Conservation (phyloP, 2,888 invertebrate species). For the Acanthacorydalis orientalis region DNA sequence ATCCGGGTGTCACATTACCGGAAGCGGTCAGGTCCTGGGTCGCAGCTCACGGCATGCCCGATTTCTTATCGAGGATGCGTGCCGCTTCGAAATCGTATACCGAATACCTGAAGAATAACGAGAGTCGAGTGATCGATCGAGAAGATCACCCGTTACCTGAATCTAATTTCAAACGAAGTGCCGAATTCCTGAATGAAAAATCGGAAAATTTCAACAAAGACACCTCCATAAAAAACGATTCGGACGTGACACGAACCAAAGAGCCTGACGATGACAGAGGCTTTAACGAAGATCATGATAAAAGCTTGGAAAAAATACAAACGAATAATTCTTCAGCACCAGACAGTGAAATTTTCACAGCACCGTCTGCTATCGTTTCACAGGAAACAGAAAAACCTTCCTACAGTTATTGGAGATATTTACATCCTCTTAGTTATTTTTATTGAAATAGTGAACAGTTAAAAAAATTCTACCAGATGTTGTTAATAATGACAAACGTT, state of each 20-base stretch:
- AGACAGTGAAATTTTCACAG: constrained; percentile 13
- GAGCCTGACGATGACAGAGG: constrained; percentile 2
- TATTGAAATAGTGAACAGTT: constrained; percentile 15
- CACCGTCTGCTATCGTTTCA: constrained; percentile 13
- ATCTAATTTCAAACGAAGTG: neutral
- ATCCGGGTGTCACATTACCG: constrained; percentile 66
- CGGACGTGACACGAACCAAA: neutral
- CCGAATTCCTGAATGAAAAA: neutral
- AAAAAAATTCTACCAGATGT: neutral
- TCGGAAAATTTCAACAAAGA: neutral
- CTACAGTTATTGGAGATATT: constrained; percentile 34
- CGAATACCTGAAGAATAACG: constrained; percentile 23
- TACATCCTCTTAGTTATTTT: constrained; percentile 41
- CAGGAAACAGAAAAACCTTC: constrained; percentile 13
- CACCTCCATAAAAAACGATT: constrained; percentile 5
- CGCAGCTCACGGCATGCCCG: constrained; percentile 56
- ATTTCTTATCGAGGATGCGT: constrained; percentile 53
- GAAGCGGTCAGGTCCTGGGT: constrained; percentile 58
- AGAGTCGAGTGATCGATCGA: neutral
- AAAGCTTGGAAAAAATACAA: constrained; percentile 8
- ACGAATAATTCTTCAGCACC: constrained; percentile 9
- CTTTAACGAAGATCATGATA: constrained; percentile 1
- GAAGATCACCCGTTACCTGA: neutral
- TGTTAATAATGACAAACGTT: neutral
- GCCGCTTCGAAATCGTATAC: constrained; percentile 48